Conservation (phyloP, 2,888 invertebrate genomes). For the Biston betularia region DNA sequence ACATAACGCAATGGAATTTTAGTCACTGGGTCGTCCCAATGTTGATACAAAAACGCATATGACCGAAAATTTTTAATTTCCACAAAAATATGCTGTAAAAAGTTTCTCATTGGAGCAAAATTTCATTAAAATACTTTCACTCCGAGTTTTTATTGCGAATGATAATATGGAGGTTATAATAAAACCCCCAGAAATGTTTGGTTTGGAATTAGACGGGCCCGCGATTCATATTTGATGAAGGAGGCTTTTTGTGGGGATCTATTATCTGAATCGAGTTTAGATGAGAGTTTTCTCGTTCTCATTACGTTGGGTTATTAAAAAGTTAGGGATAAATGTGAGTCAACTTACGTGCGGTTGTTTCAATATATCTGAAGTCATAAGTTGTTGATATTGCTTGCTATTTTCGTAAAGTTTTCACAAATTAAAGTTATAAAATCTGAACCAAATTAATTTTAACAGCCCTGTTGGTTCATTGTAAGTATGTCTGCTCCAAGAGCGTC, state of each 20-base stretch:
- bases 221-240: slow-evolving; percentile 36
- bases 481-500: too few species aligned
- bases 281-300: slow-evolving; percentile 10
- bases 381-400: too few species aligned
- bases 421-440: too few species aligned
- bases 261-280: slow-evolving; percentile 32
- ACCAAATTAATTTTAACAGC: too few species aligned
- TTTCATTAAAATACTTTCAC: slow-evolving; percentile 39
- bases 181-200: slow-evolving; percentile 38
- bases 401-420: too few species aligned
- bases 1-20: background rate
- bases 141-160: slow-evolving; percentile 38
- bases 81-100: slow-evolving; percentile 37
- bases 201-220: slow-evolving; percentile 33
- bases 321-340: too few species aligned
- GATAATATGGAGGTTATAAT: slow-evolving; percentile 38
- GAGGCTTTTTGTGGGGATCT: slow-evolving; percentile 25
- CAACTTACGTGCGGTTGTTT: too few species aligned
- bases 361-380: too few species aligned
- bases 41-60: slow-evolving; percentile 30
- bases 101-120: slow-evolving; percentile 37
- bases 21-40: slow-evolving; percentile 3
- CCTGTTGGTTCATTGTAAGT: too few species aligned
- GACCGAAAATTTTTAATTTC: slow-evolving; percentile 40
- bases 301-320: background rate